Conservation (phyloP, 2,888 invertebrate species). For the Brenthis ino region DNA sequence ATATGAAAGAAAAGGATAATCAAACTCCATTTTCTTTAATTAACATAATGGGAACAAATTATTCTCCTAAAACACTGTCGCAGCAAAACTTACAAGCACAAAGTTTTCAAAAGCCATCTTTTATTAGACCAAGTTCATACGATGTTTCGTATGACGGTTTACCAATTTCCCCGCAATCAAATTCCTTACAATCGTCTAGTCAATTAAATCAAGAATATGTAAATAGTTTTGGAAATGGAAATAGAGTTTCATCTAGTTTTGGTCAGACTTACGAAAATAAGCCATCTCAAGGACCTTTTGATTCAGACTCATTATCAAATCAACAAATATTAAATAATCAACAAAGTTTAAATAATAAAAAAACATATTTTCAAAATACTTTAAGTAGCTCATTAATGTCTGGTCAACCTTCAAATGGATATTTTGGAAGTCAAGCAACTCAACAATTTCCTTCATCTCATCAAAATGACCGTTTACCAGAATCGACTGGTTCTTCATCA, state of each 20-base stretch:
- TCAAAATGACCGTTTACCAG: conserved; percentile 13
- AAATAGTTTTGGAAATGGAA: conserved; percentile 7
- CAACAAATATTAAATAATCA: conserved; percentile 1
- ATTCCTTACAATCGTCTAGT: neutral
- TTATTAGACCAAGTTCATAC: conserved; percentile 29
- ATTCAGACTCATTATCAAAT: neutral
- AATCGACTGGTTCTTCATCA: neutral
- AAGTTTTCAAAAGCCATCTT: conserved; percentile 8
- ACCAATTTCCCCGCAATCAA: neutral
- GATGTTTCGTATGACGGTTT: conserved; percentile 19
- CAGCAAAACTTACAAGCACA: conserved; percentile 35
- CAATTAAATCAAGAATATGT: neutral
- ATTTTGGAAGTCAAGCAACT: neutral
- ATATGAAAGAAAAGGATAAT: conserved; percentile 30
- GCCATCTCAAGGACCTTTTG: neutral
- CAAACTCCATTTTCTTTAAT: conserved; percentile 1
- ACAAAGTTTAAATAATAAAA: conserved; percentile 1
- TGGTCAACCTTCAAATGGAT: neutral
- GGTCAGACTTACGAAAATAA: conserved; percentile 6
- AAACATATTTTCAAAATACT: conserved; percentile 5
- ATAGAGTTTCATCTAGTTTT: neutral
- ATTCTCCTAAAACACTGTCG: conserved; percentile 22
- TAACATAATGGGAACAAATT: too few relatives aligned
- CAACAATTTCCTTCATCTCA: neutral
- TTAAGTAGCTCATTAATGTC: conserved; percentile 1